These are phyloP conservation scores for Acleris cristana DNA, from an alignment of 2,888 invertebrate genomes.

Conservation along the genomic window DNA sequence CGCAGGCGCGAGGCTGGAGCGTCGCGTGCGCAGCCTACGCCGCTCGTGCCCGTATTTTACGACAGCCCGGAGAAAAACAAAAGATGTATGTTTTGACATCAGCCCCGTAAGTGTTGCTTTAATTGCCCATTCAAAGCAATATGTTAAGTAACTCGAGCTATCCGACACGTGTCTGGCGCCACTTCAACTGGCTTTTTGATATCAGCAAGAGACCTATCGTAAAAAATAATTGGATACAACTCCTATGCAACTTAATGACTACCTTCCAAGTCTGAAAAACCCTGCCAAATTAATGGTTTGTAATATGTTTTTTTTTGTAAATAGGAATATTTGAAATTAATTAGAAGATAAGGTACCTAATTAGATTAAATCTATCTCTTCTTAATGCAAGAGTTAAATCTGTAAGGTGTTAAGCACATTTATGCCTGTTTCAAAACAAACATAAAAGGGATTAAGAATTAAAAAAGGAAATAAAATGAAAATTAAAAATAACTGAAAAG, in stretches of 20 bases:
- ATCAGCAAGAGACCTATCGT: not conserved
- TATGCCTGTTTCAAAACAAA: too few relatives aligned
- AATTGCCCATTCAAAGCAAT: conserved; percentile 37
- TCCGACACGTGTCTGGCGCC: conserved; percentile 28
- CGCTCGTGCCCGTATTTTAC: conserved; percentile 63
- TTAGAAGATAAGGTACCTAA: too few relatives aligned
- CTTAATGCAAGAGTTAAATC: too few relatives aligned
- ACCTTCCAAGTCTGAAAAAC: too few relatives aligned
- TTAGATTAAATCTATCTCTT: too few relatives aligned
- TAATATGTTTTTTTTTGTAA: too few relatives aligned
- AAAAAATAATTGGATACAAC: not conserved
- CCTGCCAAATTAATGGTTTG: too few relatives aligned
- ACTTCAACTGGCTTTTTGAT: conserved; percentile 20
- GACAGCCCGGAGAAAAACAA: conserved; percentile 61
- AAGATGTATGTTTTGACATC: conserved; percentile 48
- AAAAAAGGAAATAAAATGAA: too few relatives aligned
- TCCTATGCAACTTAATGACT: not conserved
- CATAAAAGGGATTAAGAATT: too few relatives aligned
- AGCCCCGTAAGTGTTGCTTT: conserved; percentile 37
- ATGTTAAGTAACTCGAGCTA: conserved; percentile 35
- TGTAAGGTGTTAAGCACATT: too few relatives aligned
- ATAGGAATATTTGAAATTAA: too few relatives aligned
- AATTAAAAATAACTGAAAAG: too few relatives aligned
- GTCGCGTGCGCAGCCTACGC: conserved; percentile 74
- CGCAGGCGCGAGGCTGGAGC: conserved; percentile 63